Base-by-base conservation (phyloP, 1,140 invertebrate species). In the Wasmannia auropunctata region DNA sequence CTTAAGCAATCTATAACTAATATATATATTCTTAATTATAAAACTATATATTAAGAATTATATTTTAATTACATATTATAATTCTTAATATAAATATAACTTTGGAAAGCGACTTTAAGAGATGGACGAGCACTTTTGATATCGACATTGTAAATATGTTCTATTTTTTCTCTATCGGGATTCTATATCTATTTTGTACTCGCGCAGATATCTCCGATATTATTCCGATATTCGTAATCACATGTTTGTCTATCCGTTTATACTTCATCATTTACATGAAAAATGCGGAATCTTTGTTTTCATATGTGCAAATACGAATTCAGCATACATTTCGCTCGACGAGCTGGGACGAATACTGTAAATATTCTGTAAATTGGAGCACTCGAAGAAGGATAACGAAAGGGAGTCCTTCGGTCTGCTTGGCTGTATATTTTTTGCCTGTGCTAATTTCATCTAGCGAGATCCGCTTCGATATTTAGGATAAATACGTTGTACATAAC, bases 111-210 rank as follows among this genome's bases (percentile, higher is more conserved):
- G 31, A 80, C 19, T 77, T 77, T 51, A 80, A 80, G 43, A 28
- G n/a, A 34, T 14, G 22, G n/a, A n/a, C 28, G 62, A 69, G 14
- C 7, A 69, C 10, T 67, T 80, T 80, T 80, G 43, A 80, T 80
- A 80, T 69, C 46, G 31, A 51, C 31, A 37, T 67, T 80, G 31
- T 69, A 37, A 69, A 51, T 54, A 80, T 16, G 16, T 43, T 80
- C 25, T 60, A 49, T 43, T n/a, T n/a, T n/a, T n/a, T n/a, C n/a
- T 77, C 25, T 31, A 2, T 74, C 40, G 8, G 10, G 16, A 54
- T 69, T 54, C 62, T 69, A 79, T 69, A 79, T 77, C 58, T 77
- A 79, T 51, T 80, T 80, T 80, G 22, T 80, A 80, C 8, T 80
- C 22, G 28, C 8, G 14, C 31, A n/a, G 54, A 3, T 28, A 3